Conservation (phyloP, 2,888 invertebrate genomes). For the Antheraea yamamai region DNA sequence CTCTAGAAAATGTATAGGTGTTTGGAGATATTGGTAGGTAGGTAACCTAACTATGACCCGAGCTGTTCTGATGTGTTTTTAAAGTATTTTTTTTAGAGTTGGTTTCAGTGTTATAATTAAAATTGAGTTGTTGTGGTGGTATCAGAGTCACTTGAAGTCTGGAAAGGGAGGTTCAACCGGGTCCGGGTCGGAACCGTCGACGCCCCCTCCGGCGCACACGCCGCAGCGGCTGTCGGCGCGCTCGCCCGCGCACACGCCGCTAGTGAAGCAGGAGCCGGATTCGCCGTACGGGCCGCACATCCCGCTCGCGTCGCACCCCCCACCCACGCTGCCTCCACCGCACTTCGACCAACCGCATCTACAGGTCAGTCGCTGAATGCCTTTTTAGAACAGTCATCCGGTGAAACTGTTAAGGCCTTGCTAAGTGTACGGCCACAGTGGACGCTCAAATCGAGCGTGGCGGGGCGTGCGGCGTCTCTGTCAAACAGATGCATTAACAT, state of each 20-base stretch:
- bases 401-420: too few species aligned
- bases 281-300: constrained; percentile 64
- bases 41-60: too few species aligned
- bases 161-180: constrained; percentile 70
- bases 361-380: constrained; percentile 50
- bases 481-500: too few species aligned
- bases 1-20: too few species aligned
- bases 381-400: too few species aligned
- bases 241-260: constrained; percentile 77
- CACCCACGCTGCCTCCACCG: constrained; percentile 58
- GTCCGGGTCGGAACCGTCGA: constrained; percentile 76
- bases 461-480: too few species aligned
- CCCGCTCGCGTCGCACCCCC: constrained; percentile 41
- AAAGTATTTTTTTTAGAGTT: too few species aligned
- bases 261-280: constrained; percentile 86
- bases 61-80: too few species aligned
- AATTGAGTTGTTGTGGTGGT: neutral
- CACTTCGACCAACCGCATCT: constrained; percentile 71
- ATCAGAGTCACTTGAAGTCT: constrained; percentile 62
- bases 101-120: too few species aligned
- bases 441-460: too few species aligned
- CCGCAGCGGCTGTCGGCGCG: constrained; percentile 54
- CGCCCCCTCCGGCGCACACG: constrained; percentile 76
- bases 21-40: too few species aligned
- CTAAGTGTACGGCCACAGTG: too few species aligned